phyloP scores from a whole-genome alignment of 1,140 invertebrate species.

The Tetragonula clypearis region DNA sequence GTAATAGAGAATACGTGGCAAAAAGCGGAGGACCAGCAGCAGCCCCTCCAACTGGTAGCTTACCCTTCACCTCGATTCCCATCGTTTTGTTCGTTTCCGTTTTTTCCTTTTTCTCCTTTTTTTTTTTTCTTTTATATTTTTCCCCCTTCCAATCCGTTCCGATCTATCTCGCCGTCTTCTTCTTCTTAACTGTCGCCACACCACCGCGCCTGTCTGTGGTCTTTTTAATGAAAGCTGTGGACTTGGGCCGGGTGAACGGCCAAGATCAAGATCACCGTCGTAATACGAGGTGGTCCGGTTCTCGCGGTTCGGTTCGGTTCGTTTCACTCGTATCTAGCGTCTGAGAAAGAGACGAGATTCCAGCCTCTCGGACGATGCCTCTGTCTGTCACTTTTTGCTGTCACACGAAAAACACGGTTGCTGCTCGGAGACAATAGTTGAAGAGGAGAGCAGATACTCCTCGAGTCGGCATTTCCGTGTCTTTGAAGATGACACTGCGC shows the following conservation, averaged over 20 bases:
- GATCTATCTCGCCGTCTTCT: neutral
- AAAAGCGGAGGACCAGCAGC: slow-evolving; percentile 46
- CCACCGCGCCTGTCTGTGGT: neutral
- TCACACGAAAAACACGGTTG: neutral
- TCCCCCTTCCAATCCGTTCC: neutral
- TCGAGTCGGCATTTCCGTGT: neutral
- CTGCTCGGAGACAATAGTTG: neutral
- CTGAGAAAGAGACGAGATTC: neutral
- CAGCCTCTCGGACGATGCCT: neutral
- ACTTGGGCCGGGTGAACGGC: slow-evolving; percentile 56
- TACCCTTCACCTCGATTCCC: slow-evolving; percentile 47
- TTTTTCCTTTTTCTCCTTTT: slow-evolving; percentile 44
- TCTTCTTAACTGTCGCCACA: no score
- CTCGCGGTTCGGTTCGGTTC: slow-evolving; percentile 37
- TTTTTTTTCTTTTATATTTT: no score
- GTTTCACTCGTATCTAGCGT: slow-evolving; percentile 55
- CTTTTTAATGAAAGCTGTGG: slow-evolving; percentile 53
- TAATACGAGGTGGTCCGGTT: slow-evolving; percentile 36
- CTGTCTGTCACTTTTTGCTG: neutral
- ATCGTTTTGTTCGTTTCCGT: slow-evolving; percentile 54
- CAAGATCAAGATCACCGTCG: slow-evolving; percentile 64
- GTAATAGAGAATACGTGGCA: slow-evolving; percentile 46
- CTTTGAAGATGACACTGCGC: neutral
- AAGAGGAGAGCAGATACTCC: no score
- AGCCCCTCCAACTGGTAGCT: slow-evolving; percentile 7